Percentiles rank a stretch among this genome's conserved stretches.
These are phyloP conservation scores for Conopomorpha cramerella DNA, from an alignment of 1,140 invertebrate genomes.

Conservation along the genomic window DNA sequence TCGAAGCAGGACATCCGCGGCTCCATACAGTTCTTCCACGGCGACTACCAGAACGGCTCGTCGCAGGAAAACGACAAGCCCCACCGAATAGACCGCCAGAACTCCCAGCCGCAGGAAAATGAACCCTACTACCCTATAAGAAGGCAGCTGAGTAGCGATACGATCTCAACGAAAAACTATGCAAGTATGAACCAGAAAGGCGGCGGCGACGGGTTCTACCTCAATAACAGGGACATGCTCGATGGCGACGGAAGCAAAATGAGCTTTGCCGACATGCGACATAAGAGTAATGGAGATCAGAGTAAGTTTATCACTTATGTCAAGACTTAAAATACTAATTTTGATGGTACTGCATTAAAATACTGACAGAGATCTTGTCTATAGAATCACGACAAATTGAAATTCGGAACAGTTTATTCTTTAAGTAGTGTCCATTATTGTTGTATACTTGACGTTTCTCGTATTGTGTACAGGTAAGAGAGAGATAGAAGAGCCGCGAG, in stretches of 20 bases:
- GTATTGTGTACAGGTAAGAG: too few relatives aligned
- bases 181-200: constrained; percentile 55
- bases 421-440: constrained; percentile 2
- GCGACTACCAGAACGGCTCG: constrained; percentile 47
- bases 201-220: constrained; percentile 41
- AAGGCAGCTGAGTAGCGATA: constrained; percentile 50
- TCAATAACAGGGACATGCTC: constrained; percentile 54
- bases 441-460: too few relatives aligned
- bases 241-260: constrained; percentile 64
- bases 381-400: too few relatives aligned
- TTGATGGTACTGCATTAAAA: too few relatives aligned
- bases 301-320: too few relatives aligned
- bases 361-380: too few relatives aligned
- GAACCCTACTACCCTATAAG: constrained; percentile 32
- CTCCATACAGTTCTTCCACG: constrained; percentile 71
- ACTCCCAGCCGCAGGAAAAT: constrained; percentile 29
- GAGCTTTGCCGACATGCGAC: constrained; percentile 72
- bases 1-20: constrained; percentile 76
- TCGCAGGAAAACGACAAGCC: constrained; percentile 18
- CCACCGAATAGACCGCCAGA: constrained; percentile 26
- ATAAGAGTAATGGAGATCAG: constrained; percentile 50
- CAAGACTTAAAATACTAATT: too few relatives aligned
- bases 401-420: constrained; percentile 33
- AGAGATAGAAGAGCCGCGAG: constrained; percentile 12
- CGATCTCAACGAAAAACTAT: constrained; percentile 56